Percentiles rank a stretch among this genome's conserved stretches.
Evolutionary conservation across 2,888 invertebrate genomes (phyloP).

Genomic region (Agonopterix alstromeriana): DNA sequence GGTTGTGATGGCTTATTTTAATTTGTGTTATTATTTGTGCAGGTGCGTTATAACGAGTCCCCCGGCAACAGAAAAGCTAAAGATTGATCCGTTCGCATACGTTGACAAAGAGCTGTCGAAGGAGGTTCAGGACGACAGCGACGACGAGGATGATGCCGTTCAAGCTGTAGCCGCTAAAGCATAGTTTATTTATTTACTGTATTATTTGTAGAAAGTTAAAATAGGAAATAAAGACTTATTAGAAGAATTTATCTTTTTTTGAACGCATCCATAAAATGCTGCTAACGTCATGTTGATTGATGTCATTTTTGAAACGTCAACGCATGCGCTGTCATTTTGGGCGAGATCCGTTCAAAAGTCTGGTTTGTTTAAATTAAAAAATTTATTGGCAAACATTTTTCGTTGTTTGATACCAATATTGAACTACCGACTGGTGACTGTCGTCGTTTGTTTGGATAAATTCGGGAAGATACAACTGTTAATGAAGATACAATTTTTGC

Average conservation of each 20-base stretch:
- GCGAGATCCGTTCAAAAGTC: constrained; percentile 5
- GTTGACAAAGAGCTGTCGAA: constrained; percentile 53
- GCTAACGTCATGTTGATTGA: not conserved
- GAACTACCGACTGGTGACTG: no score
- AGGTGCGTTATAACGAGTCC: constrained; percentile 80
- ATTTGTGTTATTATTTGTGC: constrained; percentile 16
- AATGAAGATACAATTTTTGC: no score
- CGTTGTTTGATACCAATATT: no score
- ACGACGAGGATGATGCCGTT: constrained; percentile 50
- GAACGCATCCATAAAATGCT: constrained; percentile 9
- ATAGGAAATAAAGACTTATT: not conserved
- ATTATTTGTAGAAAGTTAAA: not conserved
- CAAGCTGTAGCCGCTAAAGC: constrained; percentile 31
- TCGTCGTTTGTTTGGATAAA: no score
- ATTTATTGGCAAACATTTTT: no score
- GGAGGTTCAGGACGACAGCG: constrained; percentile 60
- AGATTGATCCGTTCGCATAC: constrained; percentile 79
- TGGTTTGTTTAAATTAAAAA: no score
- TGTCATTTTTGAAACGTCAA: constrained; percentile 10
- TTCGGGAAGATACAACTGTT: no score
- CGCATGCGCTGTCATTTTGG: constrained; percentile 11
- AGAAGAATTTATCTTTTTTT: not conserved
- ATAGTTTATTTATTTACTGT: constrained; percentile 17
- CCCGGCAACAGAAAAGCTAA: constrained; percentile 81
- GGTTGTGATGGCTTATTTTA: not conserved